phyloP scores from a whole-genome alignment of 1,140 invertebrate species.

The Augochlora pura region DNA sequence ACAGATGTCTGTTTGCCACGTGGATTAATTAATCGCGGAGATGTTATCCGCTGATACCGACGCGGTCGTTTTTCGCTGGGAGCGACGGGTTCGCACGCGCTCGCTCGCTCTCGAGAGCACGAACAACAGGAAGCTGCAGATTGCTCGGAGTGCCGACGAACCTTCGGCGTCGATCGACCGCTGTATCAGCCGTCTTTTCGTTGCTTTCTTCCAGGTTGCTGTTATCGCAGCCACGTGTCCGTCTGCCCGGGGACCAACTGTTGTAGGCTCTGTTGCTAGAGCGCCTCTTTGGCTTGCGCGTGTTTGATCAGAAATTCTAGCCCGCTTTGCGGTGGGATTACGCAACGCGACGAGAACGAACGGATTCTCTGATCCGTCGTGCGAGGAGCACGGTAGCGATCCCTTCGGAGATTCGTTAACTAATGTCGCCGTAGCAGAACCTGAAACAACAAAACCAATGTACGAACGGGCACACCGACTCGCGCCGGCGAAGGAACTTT shows the following conservation, averaged over 20 bases:
- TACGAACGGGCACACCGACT: not conserved
- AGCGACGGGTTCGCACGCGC: not conserved
- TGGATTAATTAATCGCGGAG: conserved; percentile 53
- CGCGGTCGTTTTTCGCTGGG: conserved; percentile 1
- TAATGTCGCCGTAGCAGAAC: conserved; percentile 25
- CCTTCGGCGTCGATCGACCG: not conserved
- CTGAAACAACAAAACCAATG: conserved; percentile 44
- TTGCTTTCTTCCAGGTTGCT: conserved; percentile 23
- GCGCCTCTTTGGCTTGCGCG: not conserved
- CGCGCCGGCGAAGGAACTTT: not conserved
- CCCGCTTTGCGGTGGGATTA: conserved; percentile 11
- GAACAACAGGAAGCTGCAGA: not conserved
- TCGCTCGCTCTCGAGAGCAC: not conserved
- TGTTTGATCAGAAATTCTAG: conserved; percentile 40
- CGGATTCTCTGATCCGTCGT: not conserved
- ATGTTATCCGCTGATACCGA: conserved; percentile 50
- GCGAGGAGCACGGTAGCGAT: no score
- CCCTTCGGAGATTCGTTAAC: not conserved
- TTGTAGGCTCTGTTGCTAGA: not conserved
- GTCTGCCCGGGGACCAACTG: conserved; percentile 6
- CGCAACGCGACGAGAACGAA: conserved; percentile 7
- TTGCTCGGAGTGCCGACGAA: not conserved
- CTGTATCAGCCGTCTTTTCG: not conserved
- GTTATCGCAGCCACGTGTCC: conserved; percentile 48
- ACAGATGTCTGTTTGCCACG: conserved; percentile 42